Percentiles rank a stretch among this genome's conserved stretches.
phyloP scores from a whole-genome alignment of 2,797 vertebrate species.

The Poeciliopsis turneri region DNA sequence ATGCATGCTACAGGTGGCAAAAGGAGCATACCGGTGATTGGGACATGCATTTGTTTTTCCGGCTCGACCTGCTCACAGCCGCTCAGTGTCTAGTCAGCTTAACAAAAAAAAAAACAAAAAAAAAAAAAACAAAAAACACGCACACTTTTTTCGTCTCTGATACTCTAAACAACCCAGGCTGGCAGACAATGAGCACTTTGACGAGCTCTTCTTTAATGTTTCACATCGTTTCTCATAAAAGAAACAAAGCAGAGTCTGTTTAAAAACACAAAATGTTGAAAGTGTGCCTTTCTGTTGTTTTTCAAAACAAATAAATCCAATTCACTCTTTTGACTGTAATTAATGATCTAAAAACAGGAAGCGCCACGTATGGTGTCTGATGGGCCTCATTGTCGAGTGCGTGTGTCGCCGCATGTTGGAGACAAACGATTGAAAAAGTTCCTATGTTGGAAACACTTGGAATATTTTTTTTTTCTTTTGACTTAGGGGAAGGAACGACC shows the following conservation, averaged over 20 bases:
- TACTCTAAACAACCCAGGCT: conserved; percentile 31
- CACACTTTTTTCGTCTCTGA: conserved; percentile 28
- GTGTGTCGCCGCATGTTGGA: not conserved
- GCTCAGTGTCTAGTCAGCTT: conserved; percentile 36
- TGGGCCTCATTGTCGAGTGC: not conserved
- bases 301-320: not conserved
- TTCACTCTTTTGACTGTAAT: not conserved
- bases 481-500: not conserved
- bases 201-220: not conserved
- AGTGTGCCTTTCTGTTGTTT: not conserved
- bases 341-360: not conserved
- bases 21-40: conserved; percentile 49
- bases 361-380: not conserved
- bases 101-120: conserved; percentile 18
- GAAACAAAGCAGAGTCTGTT: not conserved
- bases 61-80: conserved; percentile 54
- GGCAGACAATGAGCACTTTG: not conserved
- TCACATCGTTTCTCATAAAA: not conserved
- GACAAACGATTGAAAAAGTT: not conserved
- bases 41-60: conserved; percentile 63
- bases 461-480: too few species aligned
- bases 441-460: not conserved
- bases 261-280: not conserved
- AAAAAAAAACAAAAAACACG: too few species aligned
- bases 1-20: conserved; percentile 75